These are phyloP conservation scores for Lepidurus couesii DNA, from an alignment of 1,140 invertebrate species.

Conservation along the genomic window DNA sequence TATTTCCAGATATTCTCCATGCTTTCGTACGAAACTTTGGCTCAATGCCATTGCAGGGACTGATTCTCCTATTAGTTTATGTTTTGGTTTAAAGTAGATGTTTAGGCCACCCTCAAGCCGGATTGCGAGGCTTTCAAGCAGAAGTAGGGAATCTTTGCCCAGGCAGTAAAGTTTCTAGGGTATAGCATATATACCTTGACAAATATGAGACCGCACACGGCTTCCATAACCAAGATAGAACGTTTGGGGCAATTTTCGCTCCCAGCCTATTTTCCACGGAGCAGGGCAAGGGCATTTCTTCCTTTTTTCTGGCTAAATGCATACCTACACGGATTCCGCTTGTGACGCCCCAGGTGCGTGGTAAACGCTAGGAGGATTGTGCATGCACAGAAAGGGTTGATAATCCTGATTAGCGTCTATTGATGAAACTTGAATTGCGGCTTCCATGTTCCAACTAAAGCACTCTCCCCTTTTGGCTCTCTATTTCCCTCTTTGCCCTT, in stretches of 20 bases:
- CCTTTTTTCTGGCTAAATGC: no score
- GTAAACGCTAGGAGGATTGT: neutral
- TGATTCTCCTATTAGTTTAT: neutral
- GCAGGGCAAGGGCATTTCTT: no score
- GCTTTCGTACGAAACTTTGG: neutral
- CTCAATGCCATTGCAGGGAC: neutral
- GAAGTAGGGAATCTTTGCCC: no score
- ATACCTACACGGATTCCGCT: neutral
- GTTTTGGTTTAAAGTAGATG: neutral
- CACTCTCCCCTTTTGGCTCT: neutral
- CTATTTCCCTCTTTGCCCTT: neutral
- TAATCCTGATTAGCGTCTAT: neutral
- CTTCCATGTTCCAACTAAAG: neutral
- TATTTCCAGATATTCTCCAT: neutral
- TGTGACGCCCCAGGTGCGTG: neutral
- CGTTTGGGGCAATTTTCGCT: neutral
- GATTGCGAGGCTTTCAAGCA: no score
- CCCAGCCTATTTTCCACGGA: neutral
- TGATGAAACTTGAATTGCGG: neutral
- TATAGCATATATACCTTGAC: no score
- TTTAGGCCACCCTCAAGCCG: neutral
- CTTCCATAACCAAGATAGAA: neutral
- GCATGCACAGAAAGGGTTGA: neutral
- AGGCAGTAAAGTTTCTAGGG: no score
- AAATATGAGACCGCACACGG: no score